Conservation (phyloP, 2,888 invertebrate genomes). For the Sycophila texana region DNA sequence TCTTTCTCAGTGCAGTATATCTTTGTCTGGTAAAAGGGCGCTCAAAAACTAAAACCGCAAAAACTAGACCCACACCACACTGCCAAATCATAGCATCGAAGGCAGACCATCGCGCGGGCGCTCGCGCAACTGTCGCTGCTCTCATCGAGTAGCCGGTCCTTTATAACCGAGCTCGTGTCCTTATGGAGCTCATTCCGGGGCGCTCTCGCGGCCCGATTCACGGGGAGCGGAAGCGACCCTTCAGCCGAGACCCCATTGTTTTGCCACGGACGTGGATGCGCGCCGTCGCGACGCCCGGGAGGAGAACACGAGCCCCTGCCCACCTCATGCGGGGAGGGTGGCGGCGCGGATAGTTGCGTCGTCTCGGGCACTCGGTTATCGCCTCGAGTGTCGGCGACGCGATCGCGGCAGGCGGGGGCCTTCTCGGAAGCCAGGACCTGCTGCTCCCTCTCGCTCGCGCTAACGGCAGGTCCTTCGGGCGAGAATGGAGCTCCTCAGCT, state of each 20-base stretch:
- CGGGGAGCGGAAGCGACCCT: conserved; percentile 43
- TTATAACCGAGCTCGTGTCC: too few relatives aligned
- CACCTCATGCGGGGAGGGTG: neutral
- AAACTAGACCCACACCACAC: too few relatives aligned
- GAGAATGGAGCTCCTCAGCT: neutral
- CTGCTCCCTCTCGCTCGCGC: conserved; percentile 2
- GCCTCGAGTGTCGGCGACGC: conserved; percentile 2
- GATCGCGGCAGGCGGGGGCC: conserved; percentile 26
- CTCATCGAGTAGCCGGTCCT: neutral
- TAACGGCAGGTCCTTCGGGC: neutral
- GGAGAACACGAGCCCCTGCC: neutral
- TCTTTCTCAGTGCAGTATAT: too few relatives aligned
- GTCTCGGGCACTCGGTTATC: neutral
- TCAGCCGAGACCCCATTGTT: conserved; percentile 16
- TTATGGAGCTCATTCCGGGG: conserved; percentile 16
- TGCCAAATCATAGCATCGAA: too few relatives aligned
- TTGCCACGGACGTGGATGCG: conserved; percentile 32
- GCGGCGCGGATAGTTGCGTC: neutral
- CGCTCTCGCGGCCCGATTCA: too few relatives aligned
- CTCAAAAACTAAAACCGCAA: too few relatives aligned
- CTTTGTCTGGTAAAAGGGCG: too few relatives aligned
- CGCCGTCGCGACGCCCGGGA: neutral
- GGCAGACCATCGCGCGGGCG: neutral
- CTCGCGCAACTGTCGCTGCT: conserved; percentile 17
- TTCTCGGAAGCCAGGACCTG: conserved; percentile 50